Conservation (phyloP, 2,888 invertebrate species). For the Apeira syringaria region DNA sequence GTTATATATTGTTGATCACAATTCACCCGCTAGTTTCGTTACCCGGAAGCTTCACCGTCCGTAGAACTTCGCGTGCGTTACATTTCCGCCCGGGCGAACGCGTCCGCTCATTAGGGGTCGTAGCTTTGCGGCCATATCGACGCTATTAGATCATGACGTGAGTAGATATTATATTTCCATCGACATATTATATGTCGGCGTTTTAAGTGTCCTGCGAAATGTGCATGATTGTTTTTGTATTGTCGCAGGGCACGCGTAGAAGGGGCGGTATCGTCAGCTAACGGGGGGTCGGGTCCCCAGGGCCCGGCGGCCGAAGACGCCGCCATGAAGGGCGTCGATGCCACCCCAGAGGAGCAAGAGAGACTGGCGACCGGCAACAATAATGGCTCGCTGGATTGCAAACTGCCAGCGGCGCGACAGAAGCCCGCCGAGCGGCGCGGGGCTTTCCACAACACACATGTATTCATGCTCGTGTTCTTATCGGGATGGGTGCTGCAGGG, state of each 20-base stretch:
- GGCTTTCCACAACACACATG: slow-evolving; percentile 92
- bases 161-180: slow-evolving; percentile 42
- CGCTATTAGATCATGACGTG: slow-evolving; percentile 61
- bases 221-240: slow-evolving; percentile 44
- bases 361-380: slow-evolving; percentile 79
- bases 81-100: slow-evolving; percentile 50
- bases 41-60: slow-evolving; percentile 51
- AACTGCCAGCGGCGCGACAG: slow-evolving; percentile 81
- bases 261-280: slow-evolving; percentile 57
- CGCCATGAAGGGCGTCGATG: slow-evolving; percentile 79
- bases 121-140: slow-evolving; percentile 34
- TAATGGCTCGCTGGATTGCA: slow-evolving; percentile 91
- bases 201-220: slow-evolving; percentile 14
- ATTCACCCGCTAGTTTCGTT: slow-evolving; percentile 50
- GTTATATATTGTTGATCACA: slow-evolving; percentile 37
- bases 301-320: slow-evolving; percentile 65
- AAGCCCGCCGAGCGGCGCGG: slow-evolving; percentile 84
- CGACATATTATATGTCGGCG: no score
- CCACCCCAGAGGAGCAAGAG: slow-evolving; percentile 78
- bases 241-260: slow-evolving; percentile 69
- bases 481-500: slow-evolving; percentile 94
- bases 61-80: slow-evolving; percentile 57
- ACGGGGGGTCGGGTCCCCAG: slow-evolving; percentile 66
- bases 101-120: slow-evolving; percentile 44
- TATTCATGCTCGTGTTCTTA: slow-evolving; percentile 94